Conservation (phyloP, 2,797 vertebrate genomes). For the Notolepis coatsorum region DNA sequence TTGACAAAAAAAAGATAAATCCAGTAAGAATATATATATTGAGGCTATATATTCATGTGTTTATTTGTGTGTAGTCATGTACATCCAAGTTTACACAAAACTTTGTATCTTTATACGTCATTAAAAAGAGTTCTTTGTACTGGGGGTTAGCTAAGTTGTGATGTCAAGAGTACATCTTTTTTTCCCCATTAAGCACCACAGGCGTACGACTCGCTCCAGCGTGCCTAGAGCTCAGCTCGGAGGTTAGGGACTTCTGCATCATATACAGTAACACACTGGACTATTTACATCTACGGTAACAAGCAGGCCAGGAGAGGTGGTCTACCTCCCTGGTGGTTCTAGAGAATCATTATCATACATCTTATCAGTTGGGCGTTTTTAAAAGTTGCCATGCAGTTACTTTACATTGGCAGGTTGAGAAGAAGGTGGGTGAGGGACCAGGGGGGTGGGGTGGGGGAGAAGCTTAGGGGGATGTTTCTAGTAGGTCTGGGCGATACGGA, state of each 20-base stretch:
- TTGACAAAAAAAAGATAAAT: constrained; percentile 32
- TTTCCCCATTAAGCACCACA: constrained; percentile 50
- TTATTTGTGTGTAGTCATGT: constrained; percentile 28
- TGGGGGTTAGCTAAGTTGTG: constrained; percentile 30
- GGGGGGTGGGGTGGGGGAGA: constrained; percentile 33
- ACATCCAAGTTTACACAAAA: constrained; percentile 43
- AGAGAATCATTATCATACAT: constrained; percentile 37
- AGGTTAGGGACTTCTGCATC: constrained; percentile 40
- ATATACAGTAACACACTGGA: constrained; percentile 56
- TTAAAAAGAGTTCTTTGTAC: constrained; percentile 31
- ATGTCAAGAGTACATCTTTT: constrained; percentile 30
- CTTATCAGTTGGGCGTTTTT: constrained; percentile 57
- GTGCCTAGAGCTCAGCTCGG: constrained; percentile 50
- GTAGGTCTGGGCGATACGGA: too few species aligned
- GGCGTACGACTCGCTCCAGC: constrained; percentile 48
- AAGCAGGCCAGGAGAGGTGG: constrained; percentile 54
- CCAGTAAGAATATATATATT: constrained; percentile 37
- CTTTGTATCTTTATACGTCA: constrained; percentile 37
- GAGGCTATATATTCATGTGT: constrained; percentile 28
- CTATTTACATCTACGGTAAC: constrained; percentile 74
- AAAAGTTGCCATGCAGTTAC: constrained; percentile 72
- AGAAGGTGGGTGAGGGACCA: constrained; percentile 13
- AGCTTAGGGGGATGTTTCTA: constrained; percentile 31
- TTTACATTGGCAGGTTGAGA: constrained; percentile 50
- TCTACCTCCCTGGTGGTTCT: constrained; percentile 32